Conservation (phyloP, 2,888 invertebrate genomes). For the Cremastobaeus sp. region DNA sequence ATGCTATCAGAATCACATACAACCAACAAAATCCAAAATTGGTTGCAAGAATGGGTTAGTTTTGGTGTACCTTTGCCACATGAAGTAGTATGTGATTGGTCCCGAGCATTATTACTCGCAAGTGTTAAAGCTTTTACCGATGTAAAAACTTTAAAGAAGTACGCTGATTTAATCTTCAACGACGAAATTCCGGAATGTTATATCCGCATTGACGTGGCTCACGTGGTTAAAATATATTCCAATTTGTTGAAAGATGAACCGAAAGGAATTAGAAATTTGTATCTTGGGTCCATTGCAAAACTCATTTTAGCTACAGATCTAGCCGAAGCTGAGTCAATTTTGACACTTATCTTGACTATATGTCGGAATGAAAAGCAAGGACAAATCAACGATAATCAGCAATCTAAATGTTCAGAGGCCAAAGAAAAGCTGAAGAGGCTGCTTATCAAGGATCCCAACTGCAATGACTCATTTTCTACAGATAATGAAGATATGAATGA, state of each 20-base stretch:
- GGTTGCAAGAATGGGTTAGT: slow-evolving; percentile 40
- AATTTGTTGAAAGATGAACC: slow-evolving; percentile 9
- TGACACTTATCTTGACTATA: neutral
- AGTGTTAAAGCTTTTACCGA: neutral
- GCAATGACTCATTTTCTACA: neutral
- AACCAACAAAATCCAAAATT: slow-evolving; percentile 42
- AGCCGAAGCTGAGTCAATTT: neutral
- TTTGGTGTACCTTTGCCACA: neutral
- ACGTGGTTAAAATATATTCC: slow-evolving; percentile 13
- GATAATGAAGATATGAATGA: neutral
- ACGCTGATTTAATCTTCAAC: neutral
- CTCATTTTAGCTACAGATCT: neutral
- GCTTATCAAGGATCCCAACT: neutral
- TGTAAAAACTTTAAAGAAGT: neutral
- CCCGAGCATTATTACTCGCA: neutral
- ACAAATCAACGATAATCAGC: neutral
- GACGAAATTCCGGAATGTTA: neutral
- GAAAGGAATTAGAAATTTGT: neutral
- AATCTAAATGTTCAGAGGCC: slow-evolving; percentile 5
- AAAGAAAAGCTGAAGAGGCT: neutral
- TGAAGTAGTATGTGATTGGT: neutral
- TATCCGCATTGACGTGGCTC: slow-evolving; percentile 12
- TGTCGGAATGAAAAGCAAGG: slow-evolving; percentile 10
- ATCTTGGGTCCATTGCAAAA: slow-evolving; percentile 6
- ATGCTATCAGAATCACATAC: slow-evolving; percentile 43